Evolutionary conservation across 2,888 invertebrate genomes (phyloP), one percentile per base, ranked within the genome.

Genomic region (Sclerodermus sp.): DNA sequence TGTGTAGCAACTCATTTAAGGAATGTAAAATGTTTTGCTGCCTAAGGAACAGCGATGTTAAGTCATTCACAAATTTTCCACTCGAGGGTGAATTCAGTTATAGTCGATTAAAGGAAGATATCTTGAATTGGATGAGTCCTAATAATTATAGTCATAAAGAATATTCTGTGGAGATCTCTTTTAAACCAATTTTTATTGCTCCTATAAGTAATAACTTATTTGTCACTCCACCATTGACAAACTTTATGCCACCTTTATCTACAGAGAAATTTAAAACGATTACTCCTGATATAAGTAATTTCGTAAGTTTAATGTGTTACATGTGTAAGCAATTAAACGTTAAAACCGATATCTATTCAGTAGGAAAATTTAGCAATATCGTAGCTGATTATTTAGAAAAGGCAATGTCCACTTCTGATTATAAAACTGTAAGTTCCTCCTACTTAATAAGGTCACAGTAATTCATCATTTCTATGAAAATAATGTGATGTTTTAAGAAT

Each of bases 271-370:
- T 58, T 13, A 58, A 68, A 0, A 69, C 74, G 43, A 64, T 60
- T 42, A 55, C 64, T 38, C 39, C 51, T 1, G 60, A 66, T 16
- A 48, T 69, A 16, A 62, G 71, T 48, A 62, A 68, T 49, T 67
- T 77, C 36, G 70, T 74, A 31, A 70, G 67, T 52, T 73, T 68
- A 9, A 66, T 76, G 29, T 66, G 70, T 31, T 70, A 59, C 42
- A 58, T 76, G 10, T 76, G 75, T 53, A 81, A 84, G 29, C 81
- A 82, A 13, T 79, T 87, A 74, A 82, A 84, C 58, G 79, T 85
- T 6, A 83, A 81, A 53, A 87, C 88, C 62, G 88, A 88, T 67
- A 79, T 87, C 17, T 88, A 82, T 65, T 84, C 82, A 43, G 74
- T 88, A 65, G 89, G 89, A 2, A 79, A 81, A 23, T 82, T 83